A percentile compares a stretch with the other conserved stretches of the same genome.
Conservation (phyloP, 2,888 invertebrate genomes). For the Drosophila nigricruria region DNA sequence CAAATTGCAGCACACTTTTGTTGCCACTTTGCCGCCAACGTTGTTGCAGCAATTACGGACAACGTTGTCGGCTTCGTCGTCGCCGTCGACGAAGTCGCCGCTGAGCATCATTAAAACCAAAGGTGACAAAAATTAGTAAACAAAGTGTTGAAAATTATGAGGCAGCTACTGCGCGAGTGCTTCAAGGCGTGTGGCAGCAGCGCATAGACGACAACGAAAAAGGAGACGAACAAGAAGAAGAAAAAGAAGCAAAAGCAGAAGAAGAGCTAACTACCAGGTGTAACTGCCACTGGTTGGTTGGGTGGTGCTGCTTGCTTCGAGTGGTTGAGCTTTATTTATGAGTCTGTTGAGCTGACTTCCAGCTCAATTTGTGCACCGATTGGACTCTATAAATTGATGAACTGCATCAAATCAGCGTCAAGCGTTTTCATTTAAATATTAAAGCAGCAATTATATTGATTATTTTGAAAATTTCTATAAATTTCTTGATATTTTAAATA, state of each 20-base stretch:
- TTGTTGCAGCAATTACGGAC: conserved; percentile 74
- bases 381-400: conserved; percentile 19
- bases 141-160: conserved; percentile 82
- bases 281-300: conserved; percentile 25
- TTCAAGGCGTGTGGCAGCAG: conserved; percentile 50
- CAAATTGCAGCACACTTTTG: conserved; percentile 78
- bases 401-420: conserved; percentile 4
- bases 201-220: conserved; percentile 1
- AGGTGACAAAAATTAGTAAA: conserved; percentile 82
- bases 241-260: neutral
- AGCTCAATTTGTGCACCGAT: conserved; percentile 22
- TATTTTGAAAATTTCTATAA: neutral
- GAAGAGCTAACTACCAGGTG: conserved; percentile 29
- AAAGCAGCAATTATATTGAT: neutral
- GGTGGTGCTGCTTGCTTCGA: conserved; percentile 9
- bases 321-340: conserved; percentile 41
- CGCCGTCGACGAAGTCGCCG: conserved; percentile 36
- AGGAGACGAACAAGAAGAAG: neutral
- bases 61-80: conserved; percentile 20
- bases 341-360: conserved; percentile 23
- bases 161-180: conserved; percentile 37
- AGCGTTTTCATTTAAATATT: conserved; percentile 15
- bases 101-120: conserved; percentile 81
- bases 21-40: conserved; percentile 63
- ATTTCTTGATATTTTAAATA: neutral